Percentiles rank a stretch among this genome's conserved stretches.
phyloP scores from a whole-genome alignment of 1,140 invertebrate genomes.

The Hesperophylax magnus region DNA sequence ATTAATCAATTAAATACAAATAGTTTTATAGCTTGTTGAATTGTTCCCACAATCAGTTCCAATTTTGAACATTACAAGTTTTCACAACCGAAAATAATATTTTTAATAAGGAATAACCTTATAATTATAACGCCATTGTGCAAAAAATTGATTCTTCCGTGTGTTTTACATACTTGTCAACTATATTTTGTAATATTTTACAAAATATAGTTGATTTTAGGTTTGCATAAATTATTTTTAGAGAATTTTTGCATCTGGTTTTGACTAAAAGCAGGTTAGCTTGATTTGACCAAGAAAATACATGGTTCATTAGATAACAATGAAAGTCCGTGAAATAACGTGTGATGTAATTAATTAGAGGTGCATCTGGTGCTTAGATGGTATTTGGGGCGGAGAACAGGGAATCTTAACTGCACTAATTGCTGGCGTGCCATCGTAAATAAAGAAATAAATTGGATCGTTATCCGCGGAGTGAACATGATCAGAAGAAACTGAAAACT shows the following conservation, averaged over 20 bases:
- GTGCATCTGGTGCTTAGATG: background rate
- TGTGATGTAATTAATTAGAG: background rate
- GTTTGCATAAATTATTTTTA: background rate
- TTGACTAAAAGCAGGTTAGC: background rate
- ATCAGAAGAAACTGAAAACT: background rate
- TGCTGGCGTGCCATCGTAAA: background rate
- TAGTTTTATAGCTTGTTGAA: too few relatives aligned
- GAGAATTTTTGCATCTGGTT: background rate
- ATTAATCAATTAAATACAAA: too few relatives aligned
- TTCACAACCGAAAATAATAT: too few relatives aligned
- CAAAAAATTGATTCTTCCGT: background rate
- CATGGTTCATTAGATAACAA: background rate
- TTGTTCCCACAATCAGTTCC: too few relatives aligned
- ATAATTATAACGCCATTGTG: too few relatives aligned
- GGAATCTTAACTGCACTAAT: background rate
- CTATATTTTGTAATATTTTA: too few relatives aligned
- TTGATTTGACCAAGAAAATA: background rate
- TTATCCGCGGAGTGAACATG: background rate
- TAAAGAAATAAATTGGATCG: background rate
- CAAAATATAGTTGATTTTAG: too few relatives aligned
- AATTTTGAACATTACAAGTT: too few relatives aligned
- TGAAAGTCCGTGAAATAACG: background rate
- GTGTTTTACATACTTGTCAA: background rate
- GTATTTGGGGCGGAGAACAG: background rate
- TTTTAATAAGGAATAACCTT: too few relatives aligned